Evolutionary conservation across 1,140 invertebrate species (phyloP).

Genomic region (Cydia pomonella): DNA sequence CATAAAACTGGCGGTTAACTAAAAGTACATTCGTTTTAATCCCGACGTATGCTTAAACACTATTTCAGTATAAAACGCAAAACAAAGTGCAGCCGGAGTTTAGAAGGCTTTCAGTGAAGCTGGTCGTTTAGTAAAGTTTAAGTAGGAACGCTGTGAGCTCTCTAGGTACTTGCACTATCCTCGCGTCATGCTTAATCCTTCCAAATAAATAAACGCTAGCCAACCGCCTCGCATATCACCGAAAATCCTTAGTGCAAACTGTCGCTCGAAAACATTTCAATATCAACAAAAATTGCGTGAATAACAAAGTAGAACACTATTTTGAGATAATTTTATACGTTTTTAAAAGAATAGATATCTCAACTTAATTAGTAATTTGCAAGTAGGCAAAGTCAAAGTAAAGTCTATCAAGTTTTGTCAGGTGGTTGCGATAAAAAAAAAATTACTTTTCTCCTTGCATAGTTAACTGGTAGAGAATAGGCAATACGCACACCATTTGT

Average conservation of each 20-base stretch:
- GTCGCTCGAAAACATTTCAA: not conserved
- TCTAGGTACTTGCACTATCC: constrained; percentile 52
- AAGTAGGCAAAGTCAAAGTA: too few species aligned
- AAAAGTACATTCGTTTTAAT: constrained; percentile 35
- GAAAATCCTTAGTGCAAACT: constrained; percentile 64
- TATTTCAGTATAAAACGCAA: constrained; percentile 60
- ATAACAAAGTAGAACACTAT: too few species aligned
- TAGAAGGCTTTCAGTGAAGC: constrained; percentile 68
- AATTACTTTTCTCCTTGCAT: too few species aligned
- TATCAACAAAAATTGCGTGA: not conserved
- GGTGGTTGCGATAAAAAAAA: too few species aligned
- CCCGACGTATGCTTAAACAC: constrained; percentile 48
- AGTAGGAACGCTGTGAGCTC: constrained; percentile 57
- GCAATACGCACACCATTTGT: too few species aligned
- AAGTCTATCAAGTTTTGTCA: too few species aligned
- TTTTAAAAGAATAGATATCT: too few species aligned
- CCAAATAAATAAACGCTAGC: constrained; percentile 71
- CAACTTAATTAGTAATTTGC: too few species aligned
- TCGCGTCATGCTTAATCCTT: constrained; percentile 64
- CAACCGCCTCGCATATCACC: constrained; percentile 56
- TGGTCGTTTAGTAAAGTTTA: constrained; percentile 75
- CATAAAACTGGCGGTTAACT: not conserved
- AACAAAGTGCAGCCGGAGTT: constrained; percentile 62
- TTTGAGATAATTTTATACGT: too few species aligned
- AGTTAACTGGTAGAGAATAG: too few species aligned